Base-by-base conservation (phyloP, 2,888 invertebrate species). In the Andrena bicolor region DNA sequence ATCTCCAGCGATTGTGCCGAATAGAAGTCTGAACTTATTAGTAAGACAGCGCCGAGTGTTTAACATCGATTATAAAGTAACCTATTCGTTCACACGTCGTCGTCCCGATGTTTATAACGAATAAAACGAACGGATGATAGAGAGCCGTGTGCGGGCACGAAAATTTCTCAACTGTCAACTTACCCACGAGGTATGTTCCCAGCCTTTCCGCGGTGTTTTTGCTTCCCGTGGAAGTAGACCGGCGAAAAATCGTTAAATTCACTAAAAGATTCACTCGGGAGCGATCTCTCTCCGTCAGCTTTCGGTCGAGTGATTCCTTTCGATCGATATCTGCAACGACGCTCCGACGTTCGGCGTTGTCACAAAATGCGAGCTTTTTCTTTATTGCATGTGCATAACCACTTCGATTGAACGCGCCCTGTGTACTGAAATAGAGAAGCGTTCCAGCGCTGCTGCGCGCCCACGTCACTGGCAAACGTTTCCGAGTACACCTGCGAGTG, bases 351-450 rank as follows among this genome's bases (percentile, higher is more conserved):
- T n/a, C 23, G 16, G 16, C 53, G 64, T 48, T 63, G 64, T 69
- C 70, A 70, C 64, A 20, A 69, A 64, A 41, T 32, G 30, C 35
- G 49, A 66, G 53, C 64, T 32, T 60, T 85, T 72, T 58, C 73
- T 20, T 68, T 28, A 65, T 30, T 30, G 20, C 64, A 51, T 53
- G 53, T 13, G 56, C 28, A 60, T 56, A 60, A 77, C 87, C 76
- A 82, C 68, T 76, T 82, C 72, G 68, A 71, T 49, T 60, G 87
- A 76, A 79, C 70, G 76, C 84, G 73, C 87, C 82, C 84, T 66
- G 76, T 73, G 78, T 30, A 87, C 87, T 87, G 86, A 76, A 73
- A 71, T 76, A 35, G 71, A 61, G 76, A 32, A 70, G 66, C 64
- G 56, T 58, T 49, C 26, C 23, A 53, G 56, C 82, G 63, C 64